Base-by-base conservation (phyloP, 2,888 invertebrate species). In the Cenopis cana region DNA sequence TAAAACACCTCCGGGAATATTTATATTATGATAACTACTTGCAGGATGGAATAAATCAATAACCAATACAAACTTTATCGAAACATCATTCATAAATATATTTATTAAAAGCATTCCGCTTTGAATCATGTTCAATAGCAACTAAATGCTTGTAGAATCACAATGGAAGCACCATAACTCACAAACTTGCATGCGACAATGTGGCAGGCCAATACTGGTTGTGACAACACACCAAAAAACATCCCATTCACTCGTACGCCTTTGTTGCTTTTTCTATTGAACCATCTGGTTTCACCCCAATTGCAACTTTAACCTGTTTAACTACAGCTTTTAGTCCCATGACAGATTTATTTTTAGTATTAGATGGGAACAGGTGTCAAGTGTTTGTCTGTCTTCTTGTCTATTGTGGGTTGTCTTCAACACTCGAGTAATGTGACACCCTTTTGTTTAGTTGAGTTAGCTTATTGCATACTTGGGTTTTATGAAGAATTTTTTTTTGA, bases 211-310 rank as follows among this genome's bases (percentile, higher is more conserved):
- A 60, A 70, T 60, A 70, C 70, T 60, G 57, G 69, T 69, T 60
- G 65, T 70, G 65, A 70, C 70, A 70, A 71, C 60, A 68, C 24
- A 66, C 67, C 71, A 71, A 71, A 71, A 71, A 71, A 71, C 66
- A 50, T 61, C 71, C 60, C 66, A 71, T 71, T 71, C 67, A 71
- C 49, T 41, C 59, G 46, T 29, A 50, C 52, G 50, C 66, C 67
- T 67, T 71, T 71, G 71, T 71, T 24, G 18, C 54, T 67, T 59
- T 62, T 67, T 61, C 71, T 61, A 55, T 67, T 71, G 38, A 56
- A 14, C 41, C 46, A 55, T 49, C 55, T 50, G 11, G 36, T 50
- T 20, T 33, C 60, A 56, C 55, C 46, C 65, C 18, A 55, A 41
- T 50, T 61, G 55, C 55, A 50, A 29, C 71, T 71, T 67, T 71